Evolutionary conservation across 2,888 invertebrate genomes (phyloP).

Genomic region (Drosophila anceps): DNA sequence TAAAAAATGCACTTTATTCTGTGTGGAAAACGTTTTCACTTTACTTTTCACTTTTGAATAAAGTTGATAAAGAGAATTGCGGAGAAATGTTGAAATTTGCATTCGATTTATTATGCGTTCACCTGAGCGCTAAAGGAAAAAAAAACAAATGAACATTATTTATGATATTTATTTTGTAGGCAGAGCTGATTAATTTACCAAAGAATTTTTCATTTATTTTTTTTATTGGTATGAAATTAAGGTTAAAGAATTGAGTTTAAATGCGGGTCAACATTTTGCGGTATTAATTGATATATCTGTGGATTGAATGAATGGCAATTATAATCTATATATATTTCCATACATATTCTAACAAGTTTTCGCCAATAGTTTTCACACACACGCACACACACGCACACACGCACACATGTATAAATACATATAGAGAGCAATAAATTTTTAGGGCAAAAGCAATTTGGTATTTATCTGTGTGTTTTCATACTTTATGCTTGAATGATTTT

Average conservation of each 20-base stretch:
- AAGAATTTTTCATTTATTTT: constrained; percentile 16
- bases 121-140: constrained; percentile 10
- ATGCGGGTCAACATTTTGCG: constrained; percentile 20
- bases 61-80: neutral
- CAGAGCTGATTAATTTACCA: constrained; percentile 50
- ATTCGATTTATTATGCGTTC: constrained; percentile 16
- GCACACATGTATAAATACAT: neutral
- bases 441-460: constrained; percentile 64
- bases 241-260: constrained; percentile 31
- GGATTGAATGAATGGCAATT: constrained; percentile 2
- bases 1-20: neutral
- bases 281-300: neutral
- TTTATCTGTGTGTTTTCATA: constrained; percentile 76
- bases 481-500: constrained; percentile 77
- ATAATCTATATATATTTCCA: neutral
- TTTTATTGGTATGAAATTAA: constrained; percentile 26
- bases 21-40: neutral
- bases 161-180: constrained; percentile 43
- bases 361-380: constrained; percentile 7
- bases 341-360: constrained; percentile 6
- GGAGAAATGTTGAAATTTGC: constrained; percentile 9
- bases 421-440: constrained; percentile 45
- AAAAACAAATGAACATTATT: constrained; percentile 24
- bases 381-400: constrained; percentile 4
- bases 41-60: neutral